Evolutionary conservation across 1,140 invertebrate genomes (phyloP), one percentile per base, ranked within the genome.

Genomic region (Bombyx mandarina): DNA sequence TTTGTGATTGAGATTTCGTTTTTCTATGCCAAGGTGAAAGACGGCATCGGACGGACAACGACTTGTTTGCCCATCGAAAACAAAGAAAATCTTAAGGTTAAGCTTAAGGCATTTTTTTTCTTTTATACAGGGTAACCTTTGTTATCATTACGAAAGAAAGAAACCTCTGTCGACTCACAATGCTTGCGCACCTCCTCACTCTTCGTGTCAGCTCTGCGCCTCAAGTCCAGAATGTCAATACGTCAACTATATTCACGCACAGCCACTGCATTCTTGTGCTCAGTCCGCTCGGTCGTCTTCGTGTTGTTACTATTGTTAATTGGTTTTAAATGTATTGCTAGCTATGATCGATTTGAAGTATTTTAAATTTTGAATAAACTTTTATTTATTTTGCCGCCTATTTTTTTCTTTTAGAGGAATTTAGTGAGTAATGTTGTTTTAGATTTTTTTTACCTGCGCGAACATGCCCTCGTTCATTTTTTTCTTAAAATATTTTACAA

Each of bases 101-200:
- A 35, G 26, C 26, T 35, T 35, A 35, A 35, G 26, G 26, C 4
- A 2, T 54, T 56, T 61, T 66, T 52, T 61, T 66, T 59, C 43
- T 52, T 68, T 60, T 65, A 43, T 49, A 56, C 67, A 77, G 76
- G 75, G 76, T 63, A 82, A 79, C 53, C 76, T 69, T 76, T 78
- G 77, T 68, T 76, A 62, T 62, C 69, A 82, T 60, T 77, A 73
- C 51, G 71, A 79, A 60, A 74, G 68, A 65, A 69, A 74, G 57
- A 75, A 70, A 52, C 58, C 71, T 35, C 10, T 46, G 26, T 12
- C 45, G 26, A 10, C 55, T 42, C 42, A 2, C 3, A 46, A 47
- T 18, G 18, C 46, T 43, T 56, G 56, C 35, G 26, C 46, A n/a
- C 53, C 54, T 8, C 26, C 26, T 35, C 26, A 5, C 26, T 35